These are phyloP conservation scores for Eumacrocentrus americanus DNA, from an alignment of 2,888 invertebrate species.

Conservation along the genomic window DNA sequence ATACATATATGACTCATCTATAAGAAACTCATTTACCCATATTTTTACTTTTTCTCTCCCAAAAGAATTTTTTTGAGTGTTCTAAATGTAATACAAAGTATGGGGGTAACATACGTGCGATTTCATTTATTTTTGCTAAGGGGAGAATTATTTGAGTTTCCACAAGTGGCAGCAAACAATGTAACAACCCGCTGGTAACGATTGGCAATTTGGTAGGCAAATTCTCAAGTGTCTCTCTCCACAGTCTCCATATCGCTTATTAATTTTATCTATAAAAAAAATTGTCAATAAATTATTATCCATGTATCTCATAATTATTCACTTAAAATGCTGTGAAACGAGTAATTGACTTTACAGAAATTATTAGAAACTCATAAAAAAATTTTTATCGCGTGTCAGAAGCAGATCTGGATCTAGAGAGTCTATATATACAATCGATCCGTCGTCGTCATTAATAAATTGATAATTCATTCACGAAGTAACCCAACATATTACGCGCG, in stretches of 20 bases:
- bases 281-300: not conserved
- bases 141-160: not conserved
- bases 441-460: slow-evolving; percentile 45
- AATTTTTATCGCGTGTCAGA: not conserved
- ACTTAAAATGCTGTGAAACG: not conserved
- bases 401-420: not conserved
- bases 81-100: too few relatives aligned
- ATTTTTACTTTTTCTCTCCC: not conserved
- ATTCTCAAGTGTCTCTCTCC: slow-evolving; percentile 38
- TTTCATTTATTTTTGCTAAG: too few relatives aligned
- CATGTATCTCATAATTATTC: not conserved
- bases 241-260: slow-evolving; percentile 21
- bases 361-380: too few relatives aligned
- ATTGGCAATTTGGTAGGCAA: slow-evolving; percentile 45
- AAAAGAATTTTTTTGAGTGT: too few relatives aligned
- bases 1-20: not conserved
- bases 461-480: slow-evolving; percentile 51
- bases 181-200: slow-evolving; percentile 47
- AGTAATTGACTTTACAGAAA: not conserved
- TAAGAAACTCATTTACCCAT: not conserved
- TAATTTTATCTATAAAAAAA: not conserved
- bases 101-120: not conserved
- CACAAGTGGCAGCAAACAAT: slow-evolving; percentile 35
- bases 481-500: slow-evolving; percentile 52
- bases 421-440: not conserved